A percentile compares a stretch with the other conserved stretches of the same genome.
Conservation (phyloP, 2,797 vertebrate species). For the Fratercula arctica region DNA sequence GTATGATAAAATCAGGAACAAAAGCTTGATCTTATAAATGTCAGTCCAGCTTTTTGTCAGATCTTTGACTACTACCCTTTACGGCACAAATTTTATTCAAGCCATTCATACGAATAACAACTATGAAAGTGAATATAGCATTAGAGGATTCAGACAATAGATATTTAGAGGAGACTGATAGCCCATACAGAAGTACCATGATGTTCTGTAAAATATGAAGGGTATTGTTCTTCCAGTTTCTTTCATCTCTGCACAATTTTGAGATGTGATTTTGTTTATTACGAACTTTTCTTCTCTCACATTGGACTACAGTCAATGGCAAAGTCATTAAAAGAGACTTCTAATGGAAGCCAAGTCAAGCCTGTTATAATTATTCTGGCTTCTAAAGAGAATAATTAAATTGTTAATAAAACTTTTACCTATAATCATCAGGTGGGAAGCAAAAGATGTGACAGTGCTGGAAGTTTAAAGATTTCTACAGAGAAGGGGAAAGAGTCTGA, state of each 20-base stretch:
- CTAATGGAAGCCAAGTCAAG: neutral
- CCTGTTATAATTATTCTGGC: neutral
- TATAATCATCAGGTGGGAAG: neutral
- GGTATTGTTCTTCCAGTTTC: neutral
- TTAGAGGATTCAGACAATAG: neutral
- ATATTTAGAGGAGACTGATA: neutral
- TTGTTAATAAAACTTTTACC: slow-evolving; percentile 13
- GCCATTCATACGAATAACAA: neutral
- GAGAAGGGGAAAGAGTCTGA: neutral
- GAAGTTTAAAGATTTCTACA: neutral
- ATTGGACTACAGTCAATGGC: neutral
- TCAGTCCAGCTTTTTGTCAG: neutral
- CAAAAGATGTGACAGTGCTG: neutral
- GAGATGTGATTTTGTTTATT: neutral
- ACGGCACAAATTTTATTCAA: neutral
- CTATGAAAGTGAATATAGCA: neutral
- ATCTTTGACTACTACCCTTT: neutral
- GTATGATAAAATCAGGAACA: neutral
- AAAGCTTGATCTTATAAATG: neutral
- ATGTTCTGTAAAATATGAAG: neutral
- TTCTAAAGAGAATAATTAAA: slow-evolving; percentile 21
- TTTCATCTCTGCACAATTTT: neutral
- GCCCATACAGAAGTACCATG: neutral
- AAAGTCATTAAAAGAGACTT: slow-evolving; percentile 5
- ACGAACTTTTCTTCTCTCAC: neutral